A percentile compares a stretch with the other conserved stretches of the same genome.
These are phyloP conservation scores for Drosophila helvetica DNA, from an alignment of 2,888 invertebrate genomes.

Conservation along the genomic window DNA sequence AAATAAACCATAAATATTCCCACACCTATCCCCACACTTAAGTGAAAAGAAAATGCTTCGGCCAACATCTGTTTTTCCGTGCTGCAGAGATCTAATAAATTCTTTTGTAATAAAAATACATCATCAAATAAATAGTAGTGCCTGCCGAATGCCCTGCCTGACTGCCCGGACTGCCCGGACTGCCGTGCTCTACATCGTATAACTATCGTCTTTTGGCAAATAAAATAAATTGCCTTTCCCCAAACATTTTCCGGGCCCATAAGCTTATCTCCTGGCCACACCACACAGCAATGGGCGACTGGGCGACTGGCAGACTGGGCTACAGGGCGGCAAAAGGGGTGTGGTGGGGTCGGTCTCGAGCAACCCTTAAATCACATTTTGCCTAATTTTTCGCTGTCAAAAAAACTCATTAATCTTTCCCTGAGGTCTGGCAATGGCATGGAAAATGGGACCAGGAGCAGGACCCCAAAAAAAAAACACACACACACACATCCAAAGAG, in stretches of 20 bases:
- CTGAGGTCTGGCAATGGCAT: constrained; percentile 62
- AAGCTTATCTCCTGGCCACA: constrained; percentile 69
- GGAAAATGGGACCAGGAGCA: constrained; percentile 71
- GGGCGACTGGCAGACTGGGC: constrained; percentile 2
- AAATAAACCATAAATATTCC: constrained; percentile 25
- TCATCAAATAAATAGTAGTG: constrained; percentile 75
- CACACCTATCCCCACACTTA: constrained; percentile 20
- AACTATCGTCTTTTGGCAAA: constrained; percentile 61
- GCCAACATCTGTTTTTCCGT: constrained; percentile 39
- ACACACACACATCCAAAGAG: constrained; percentile 12
- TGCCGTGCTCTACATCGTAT: constrained; percentile 61
- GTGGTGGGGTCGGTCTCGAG: constrained; percentile 24
- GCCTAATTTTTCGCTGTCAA: constrained; percentile 83
- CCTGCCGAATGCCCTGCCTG: constrained; percentile 43
- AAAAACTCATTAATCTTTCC: constrained; percentile 82
- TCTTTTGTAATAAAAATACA: constrained; percentile 73
- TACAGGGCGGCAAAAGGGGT: neutral
- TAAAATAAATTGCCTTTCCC: constrained; percentile 72
- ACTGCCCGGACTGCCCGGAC: constrained; percentile 43
- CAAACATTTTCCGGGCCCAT: constrained; percentile 15
- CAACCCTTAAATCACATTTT: constrained; percentile 80
- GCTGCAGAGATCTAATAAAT: constrained; percentile 60
- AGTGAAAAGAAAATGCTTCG: constrained; percentile 31
- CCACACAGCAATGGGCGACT: constrained; percentile 33
- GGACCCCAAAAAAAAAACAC: constrained; percentile 29